Evolutionary conservation across 2,888 invertebrate genomes (phyloP), one percentile per base, ranked within the genome.

Genomic region (Tipula confusa): DNA sequence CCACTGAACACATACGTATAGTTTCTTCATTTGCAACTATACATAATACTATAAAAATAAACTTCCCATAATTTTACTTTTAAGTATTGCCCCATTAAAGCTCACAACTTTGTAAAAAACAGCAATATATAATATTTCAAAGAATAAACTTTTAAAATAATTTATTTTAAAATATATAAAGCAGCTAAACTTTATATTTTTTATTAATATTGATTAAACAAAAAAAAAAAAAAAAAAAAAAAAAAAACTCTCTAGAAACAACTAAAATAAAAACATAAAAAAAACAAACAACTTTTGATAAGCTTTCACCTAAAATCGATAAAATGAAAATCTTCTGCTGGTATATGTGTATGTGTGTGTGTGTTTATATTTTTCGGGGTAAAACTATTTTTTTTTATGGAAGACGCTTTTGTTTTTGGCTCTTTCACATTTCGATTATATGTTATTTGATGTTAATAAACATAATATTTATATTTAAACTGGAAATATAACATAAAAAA

Each of bases 401-500:
- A 64, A 64, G 11, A 24, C 18, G 24, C 64, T 64, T 64, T 48
- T n/a, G n/a, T n/a, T 43, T 64, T 64, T 9, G 64, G 24, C 64
- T 64, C 24, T 64, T 24, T 64, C 24, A n/a, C n/a, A 24, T 64
- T 64, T 64, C 64, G 64, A 64, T 64, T 64, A 64, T 64, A 64
- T 24, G 24, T 64, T n/a, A 64, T 64, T 64, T 64, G 2, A 64
- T n/a, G 64, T 64, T 64, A 64, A 64, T 64, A 64, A 64, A 64
- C 64, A 64, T 64, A 64, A 64, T 64, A 64, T 64, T 64, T 64
- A 64, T 64, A 24, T 64, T 24, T 64, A 64, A 64, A 64, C 64
- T 64, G 9, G 24, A 64, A 64, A 64, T 64, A 64, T 64, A 64
- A 64, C 64, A 64, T 64, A 64, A 64, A 64, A 64, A 18, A 64